phyloP scores from a whole-genome alignment of 2,797 vertebrate species.

The Poeciliopsis paucimaculata region DNA sequence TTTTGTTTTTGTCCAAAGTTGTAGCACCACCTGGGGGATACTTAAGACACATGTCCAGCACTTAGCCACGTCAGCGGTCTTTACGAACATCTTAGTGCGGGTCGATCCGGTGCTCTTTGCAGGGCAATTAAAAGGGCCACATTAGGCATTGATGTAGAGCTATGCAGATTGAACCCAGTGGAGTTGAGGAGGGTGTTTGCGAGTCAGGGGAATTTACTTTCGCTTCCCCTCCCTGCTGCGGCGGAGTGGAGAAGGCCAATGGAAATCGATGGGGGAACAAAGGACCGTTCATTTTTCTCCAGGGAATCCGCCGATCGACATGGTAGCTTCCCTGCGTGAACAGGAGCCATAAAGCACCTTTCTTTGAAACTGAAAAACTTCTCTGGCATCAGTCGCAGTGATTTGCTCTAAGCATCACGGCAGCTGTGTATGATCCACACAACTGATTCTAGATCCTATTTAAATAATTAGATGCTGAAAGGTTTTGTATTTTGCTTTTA shows the following conservation, averaged over 20 bases:
- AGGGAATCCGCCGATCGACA: background rate
- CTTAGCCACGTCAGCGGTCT: slow-evolving; percentile 51
- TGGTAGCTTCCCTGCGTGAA: background rate
- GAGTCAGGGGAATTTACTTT: slow-evolving; percentile 48
- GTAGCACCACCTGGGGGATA: slow-evolving; percentile 59
- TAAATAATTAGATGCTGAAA: background rate
- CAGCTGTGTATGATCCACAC: background rate
- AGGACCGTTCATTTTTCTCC: slow-evolving; percentile 31
- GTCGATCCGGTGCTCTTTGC: slow-evolving; percentile 72
- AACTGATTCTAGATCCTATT: background rate
- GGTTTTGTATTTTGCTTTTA: background rate
- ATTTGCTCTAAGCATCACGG: too few relatives aligned
- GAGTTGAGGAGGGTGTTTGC: slow-evolving; percentile 44
- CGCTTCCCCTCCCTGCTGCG: slow-evolving; percentile 31
- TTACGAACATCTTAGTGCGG: slow-evolving; percentile 46
- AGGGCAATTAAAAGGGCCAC: slow-evolving; percentile 67
- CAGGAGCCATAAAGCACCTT: background rate
- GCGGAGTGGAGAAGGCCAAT: slow-evolving; percentile 19
- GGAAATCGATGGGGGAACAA: slow-evolving; percentile 52
- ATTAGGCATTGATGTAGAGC: slow-evolving; percentile 45
- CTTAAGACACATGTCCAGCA: slow-evolving; percentile 56
- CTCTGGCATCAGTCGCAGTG: background rate
- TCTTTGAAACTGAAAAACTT: background rate
- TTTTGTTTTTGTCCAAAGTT: slow-evolving; percentile 47
- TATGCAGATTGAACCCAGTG: slow-evolving; percentile 61